These are phyloP conservation scores for Carapus acus DNA, from an alignment of 2,797 vertebrate genomes.

Conservation along the genomic window DNA sequence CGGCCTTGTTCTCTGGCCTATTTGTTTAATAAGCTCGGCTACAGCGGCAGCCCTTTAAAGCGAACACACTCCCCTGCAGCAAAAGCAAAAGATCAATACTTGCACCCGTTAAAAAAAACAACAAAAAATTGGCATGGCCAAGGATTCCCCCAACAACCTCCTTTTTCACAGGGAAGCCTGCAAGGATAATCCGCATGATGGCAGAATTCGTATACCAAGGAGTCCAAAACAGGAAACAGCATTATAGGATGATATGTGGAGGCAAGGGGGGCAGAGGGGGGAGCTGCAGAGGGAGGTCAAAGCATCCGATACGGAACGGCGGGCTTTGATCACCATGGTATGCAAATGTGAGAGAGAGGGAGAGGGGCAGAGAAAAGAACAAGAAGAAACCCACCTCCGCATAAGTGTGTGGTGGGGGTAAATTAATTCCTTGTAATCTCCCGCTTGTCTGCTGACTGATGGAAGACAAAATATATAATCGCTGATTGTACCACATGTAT, in stretches of 20 bases:
- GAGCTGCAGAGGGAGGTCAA: conserved; percentile 33
- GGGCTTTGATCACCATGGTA: conserved; percentile 6
- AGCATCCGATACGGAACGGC: no score
- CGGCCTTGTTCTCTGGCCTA: conserved; percentile 65
- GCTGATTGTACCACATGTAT: conserved; percentile 21
- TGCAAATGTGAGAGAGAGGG: conserved; percentile 44
- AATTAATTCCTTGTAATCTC: conserved; percentile 54
- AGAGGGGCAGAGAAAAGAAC: conserved; percentile 30
- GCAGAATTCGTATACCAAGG: conserved; percentile 14
- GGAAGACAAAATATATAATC: conserved; percentile 46
- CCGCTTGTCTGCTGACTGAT: conserved; percentile 53
- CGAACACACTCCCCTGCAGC: conserved; percentile 58
- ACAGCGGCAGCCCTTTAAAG: conserved; percentile 60
- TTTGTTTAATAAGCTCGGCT: conserved; percentile 67
- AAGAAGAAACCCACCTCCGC: background rate
- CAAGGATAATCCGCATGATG: conserved; percentile 30
- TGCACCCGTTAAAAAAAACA: conserved; percentile 45
- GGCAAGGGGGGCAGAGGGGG: conserved; percentile 44
- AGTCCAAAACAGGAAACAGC: conserved; percentile 52
- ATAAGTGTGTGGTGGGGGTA: conserved; percentile 40
- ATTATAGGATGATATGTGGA: conserved; percentile 41
- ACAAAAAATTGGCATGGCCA: conserved; percentile 29
- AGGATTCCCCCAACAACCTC: conserved; percentile 56
- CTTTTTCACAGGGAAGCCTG: conserved; percentile 31
- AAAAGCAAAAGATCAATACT: conserved; percentile 66